Evolutionary conservation across 1,140 invertebrate species (phyloP).

Genomic region (Tachypleus tridentatus): DNA sequence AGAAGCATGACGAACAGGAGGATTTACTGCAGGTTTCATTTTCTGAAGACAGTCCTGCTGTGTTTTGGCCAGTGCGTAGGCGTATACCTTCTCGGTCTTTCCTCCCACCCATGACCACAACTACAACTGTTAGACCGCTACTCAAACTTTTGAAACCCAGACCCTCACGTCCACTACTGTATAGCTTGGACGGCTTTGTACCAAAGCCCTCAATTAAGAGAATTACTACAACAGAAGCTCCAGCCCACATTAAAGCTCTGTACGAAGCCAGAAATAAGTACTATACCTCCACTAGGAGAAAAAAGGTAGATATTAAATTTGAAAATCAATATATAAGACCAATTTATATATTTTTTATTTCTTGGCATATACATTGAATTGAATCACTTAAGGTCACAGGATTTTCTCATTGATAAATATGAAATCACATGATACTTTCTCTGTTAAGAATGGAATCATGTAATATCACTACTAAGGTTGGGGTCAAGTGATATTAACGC

Average conservation of each 20-base stretch:
- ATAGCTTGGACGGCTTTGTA: constrained; percentile 27
- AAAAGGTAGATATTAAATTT: too few species aligned
- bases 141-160: constrained; percentile 22
- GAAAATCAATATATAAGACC: too few species aligned
- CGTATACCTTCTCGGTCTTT: constrained; percentile 5
- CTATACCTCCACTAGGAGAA: not conserved
- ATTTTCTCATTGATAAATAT: too few species aligned
- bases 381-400: too few species aligned
- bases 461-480: too few species aligned
- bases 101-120: constrained; percentile 12
- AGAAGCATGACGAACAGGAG: not conserved
- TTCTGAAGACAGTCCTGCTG: constrained; percentile 6
- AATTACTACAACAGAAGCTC: constrained; percentile 17
- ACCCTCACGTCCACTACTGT: constrained; percentile 25
- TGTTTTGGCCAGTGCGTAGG: constrained; percentile 14
- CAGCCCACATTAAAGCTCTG: constrained; percentile 7
- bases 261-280: not conserved
- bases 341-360: too few species aligned
- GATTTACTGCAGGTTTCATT: not conserved
- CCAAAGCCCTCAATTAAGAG: constrained; percentile 25
- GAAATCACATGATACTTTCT: too few species aligned
- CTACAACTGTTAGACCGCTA: constrained; percentile 5
- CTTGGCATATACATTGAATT: too few species aligned
- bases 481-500: too few species aligned
- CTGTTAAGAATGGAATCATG: too few species aligned